Evolutionary conservation across 2,888 invertebrate species (phyloP).

Genomic region (Caenorhabditis wallacei): DNA sequence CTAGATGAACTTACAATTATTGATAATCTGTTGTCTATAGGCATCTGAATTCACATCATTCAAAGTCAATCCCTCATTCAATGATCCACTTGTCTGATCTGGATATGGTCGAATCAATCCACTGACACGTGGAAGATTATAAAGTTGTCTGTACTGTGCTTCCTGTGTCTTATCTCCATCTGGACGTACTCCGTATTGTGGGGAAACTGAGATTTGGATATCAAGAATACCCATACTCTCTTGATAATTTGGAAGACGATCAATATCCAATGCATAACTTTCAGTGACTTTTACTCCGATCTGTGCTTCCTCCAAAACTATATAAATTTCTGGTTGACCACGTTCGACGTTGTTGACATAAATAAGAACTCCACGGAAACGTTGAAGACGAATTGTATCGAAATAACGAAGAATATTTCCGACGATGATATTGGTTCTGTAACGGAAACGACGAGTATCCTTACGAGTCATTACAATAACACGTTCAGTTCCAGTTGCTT

Average conservation of each 20-base stretch:
- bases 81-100: constrained; percentile 79
- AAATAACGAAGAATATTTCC: constrained; percentile 83
- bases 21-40: constrained; percentile 82
- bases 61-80: constrained; percentile 76
- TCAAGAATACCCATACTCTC: constrained; percentile 82
- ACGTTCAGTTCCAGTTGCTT: constrained; percentile 77
- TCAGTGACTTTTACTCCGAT: constrained; percentile 70
- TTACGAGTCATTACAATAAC: constrained; percentile 81
- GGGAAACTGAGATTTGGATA: constrained; percentile 80
- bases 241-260: constrained; percentile 81
- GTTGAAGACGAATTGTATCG: constrained; percentile 82
- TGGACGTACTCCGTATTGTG: constrained; percentile 82
- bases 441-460: constrained; percentile 81
- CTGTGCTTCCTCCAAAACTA: constrained; percentile 82
- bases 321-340: constrained; percentile 83
- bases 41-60: constrained; percentile 82
- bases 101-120: constrained; percentile 82
- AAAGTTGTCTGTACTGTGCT: constrained; percentile 75
- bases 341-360: constrained; percentile 83
- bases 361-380: constrained; percentile 81
- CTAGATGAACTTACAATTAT: constrained; percentile 79
- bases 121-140: constrained; percentile 79
- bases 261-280: constrained; percentile 81
- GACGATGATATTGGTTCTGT: constrained; percentile 81
- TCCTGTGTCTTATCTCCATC: constrained; percentile 82